Evolutionary conservation across 2,888 invertebrate genomes (phyloP).

Genomic region (Dasysyrphus albostriatus): DNA sequence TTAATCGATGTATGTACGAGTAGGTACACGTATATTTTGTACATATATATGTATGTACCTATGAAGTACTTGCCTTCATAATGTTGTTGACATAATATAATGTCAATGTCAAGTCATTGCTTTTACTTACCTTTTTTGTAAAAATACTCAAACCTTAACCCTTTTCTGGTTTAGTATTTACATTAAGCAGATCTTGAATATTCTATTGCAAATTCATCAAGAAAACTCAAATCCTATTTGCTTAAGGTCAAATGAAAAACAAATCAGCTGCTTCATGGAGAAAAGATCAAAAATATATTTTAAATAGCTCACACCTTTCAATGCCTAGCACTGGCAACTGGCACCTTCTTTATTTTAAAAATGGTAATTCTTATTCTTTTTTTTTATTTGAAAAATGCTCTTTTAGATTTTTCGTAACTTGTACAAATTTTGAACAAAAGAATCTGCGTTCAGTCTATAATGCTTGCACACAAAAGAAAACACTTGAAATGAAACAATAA

Average conservation of each 20-base stretch:
- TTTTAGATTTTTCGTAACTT: slow-evolving; percentile 66
- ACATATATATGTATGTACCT: too few relatives aligned
- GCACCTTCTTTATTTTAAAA: slow-evolving; percentile 41
- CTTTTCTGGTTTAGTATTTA: too few relatives aligned
- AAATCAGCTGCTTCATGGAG: slow-evolving; percentile 53
- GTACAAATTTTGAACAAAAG: slow-evolving; percentile 55
- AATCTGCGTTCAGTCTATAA: slow-evolving; percentile 47
- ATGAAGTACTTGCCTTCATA: too few relatives aligned
- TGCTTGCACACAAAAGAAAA: slow-evolving; percentile 52
- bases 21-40: too few relatives aligned
- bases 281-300: slow-evolving; percentile 30
- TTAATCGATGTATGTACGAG: too few relatives aligned
- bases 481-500: slow-evolving; percentile 74
- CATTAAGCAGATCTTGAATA: slow-evolving; percentile 34
- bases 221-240: slow-evolving; percentile 24
- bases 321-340: slow-evolving; percentile 39
- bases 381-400: slow-evolving; percentile 4
- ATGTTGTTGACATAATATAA: too few relatives aligned
- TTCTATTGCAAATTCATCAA: slow-evolving; percentile 42
- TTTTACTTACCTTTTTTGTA: too few relatives aligned
- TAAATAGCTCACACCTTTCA: slow-evolving; percentile 61
- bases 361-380: slow-evolving; percentile 28
- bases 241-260: slow-evolving; percentile 17
- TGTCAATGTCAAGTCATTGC: too few relatives aligned
- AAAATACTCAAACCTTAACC: too few relatives aligned